phyloP scores from a whole-genome alignment of 2,888 invertebrate species.

The Drosophila buzzatii region DNA sequence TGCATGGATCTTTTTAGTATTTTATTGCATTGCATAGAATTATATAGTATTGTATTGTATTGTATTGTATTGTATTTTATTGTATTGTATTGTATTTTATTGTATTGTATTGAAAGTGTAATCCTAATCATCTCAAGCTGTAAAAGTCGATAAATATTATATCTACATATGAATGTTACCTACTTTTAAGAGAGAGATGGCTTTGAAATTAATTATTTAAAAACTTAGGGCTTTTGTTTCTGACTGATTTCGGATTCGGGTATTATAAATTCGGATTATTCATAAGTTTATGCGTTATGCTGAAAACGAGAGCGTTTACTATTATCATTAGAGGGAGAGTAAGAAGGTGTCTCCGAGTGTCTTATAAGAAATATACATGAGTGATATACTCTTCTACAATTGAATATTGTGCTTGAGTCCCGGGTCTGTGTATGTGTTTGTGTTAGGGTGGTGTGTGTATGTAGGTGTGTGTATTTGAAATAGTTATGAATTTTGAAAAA shows the following conservation, averaged over 20 bases:
- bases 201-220: constrained; percentile 22
- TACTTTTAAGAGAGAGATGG: constrained; percentile 15
- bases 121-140: constrained; percentile 39
- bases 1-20: constrained; percentile 3
- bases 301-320: constrained; percentile 19
- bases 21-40: constrained; percentile 13
- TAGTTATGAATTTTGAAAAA: no score
- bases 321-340: constrained; percentile 8
- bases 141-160: constrained; percentile 26
- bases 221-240: constrained; percentile 8
- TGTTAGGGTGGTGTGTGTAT: not conserved
- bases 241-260: constrained; percentile 17
- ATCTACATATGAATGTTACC: constrained; percentile 16
- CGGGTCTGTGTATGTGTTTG: not conserved
- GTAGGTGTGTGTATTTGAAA: no score
- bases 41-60: constrained; percentile 19
- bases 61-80: constrained; percentile 27
- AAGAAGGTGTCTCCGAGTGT: constrained; percentile 9
- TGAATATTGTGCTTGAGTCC: not conserved
- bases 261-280: constrained; percentile 66
- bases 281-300: constrained; percentile 22
- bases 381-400: not conserved
- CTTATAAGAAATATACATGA: constrained; percentile 1
- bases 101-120: constrained; percentile 29
- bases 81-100: constrained; percentile 25